Evolutionary conservation across 2,888 invertebrate species (phyloP).

Genomic region (Conops quadrifasciatus): DNA sequence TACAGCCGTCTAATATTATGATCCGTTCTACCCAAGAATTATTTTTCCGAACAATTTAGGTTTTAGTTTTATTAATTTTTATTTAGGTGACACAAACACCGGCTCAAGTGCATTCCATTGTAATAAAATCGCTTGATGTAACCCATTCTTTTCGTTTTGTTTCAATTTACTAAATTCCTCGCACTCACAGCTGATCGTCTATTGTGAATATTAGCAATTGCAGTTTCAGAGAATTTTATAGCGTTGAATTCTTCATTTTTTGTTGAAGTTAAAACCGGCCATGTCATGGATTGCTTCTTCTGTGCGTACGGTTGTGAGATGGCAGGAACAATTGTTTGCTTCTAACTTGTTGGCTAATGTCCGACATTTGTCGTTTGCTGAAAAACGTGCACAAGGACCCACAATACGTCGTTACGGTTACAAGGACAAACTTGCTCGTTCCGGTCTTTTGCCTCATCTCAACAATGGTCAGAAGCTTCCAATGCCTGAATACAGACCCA

Average conservation of each 20-base stretch:
- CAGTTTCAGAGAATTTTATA: neutral
- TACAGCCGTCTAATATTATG: no score
- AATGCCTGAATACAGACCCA: constrained; percentile 77
- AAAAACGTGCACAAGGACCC: constrained; percentile 66
- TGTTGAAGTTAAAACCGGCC: constrained; percentile 15
- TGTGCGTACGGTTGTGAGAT: constrained; percentile 32
- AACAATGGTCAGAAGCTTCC: constrained; percentile 68
- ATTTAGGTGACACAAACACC: no score
- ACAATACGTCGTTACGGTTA: constrained; percentile 74
- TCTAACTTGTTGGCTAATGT: constrained; percentile 36
- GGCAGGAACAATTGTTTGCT: constrained; percentile 11
- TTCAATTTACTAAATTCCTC: no score
- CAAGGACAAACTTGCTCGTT: constrained; percentile 71
- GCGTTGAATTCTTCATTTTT: neutral
- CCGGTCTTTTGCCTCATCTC: constrained; percentile 76
- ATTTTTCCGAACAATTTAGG: no score
- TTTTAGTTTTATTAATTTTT: no score
- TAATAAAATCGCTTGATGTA: no score
- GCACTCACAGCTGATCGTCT: constrained; percentile 21
- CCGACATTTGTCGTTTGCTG: constrained; percentile 70
- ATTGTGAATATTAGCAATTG: constrained; percentile 5
- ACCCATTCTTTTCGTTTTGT: no score
- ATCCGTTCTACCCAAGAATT: no score
- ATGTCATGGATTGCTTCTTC: constrained; percentile 43
- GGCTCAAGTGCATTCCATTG: no score